Evolutionary conservation across 2,113 vertebrate genomes (phyloP).

Genomic region (Catharus fuscescens): DNA sequence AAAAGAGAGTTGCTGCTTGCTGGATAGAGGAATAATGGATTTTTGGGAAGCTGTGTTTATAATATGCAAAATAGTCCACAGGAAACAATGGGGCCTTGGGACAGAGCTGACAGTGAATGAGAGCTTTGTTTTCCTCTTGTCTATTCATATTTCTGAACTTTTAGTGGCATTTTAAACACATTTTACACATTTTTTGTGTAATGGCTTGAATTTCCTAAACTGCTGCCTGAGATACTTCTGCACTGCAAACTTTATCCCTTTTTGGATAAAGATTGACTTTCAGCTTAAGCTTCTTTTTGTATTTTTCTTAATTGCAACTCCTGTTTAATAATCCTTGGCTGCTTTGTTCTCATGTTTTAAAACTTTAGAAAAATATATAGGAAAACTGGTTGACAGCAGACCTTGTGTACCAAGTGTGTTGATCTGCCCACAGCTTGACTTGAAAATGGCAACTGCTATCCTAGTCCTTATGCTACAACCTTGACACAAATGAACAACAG

Average conservation of each 20-base stretch:
- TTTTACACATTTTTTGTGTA: conserved; percentile 26
- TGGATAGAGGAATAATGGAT: conserved; percentile 3
- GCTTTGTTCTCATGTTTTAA: neutral
- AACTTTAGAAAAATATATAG: neutral
- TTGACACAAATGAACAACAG: neutral
- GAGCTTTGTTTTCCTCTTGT: conserved; percentile 63
- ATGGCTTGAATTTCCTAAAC: neutral
- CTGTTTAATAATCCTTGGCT: neutral
- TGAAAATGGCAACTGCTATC: conserved; percentile 18
- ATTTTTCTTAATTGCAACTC: conserved; percentile 13
- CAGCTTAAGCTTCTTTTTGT: conserved; percentile 21
- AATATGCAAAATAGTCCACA: conserved; percentile 44
- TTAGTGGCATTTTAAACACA: conserved; percentile 41
- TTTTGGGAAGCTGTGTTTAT: conserved; percentile 53
- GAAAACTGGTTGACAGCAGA: neutral
- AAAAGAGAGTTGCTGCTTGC: neutral
- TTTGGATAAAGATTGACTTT: conserved; percentile 34
- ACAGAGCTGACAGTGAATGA: conserved; percentile 60
- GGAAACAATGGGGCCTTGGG: conserved; percentile 52
- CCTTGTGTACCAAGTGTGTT: rapidly evolving
- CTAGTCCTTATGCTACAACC: neutral
- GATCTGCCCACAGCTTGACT: neutral
- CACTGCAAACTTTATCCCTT: neutral
- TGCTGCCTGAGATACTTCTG: neutral
- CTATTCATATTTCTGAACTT: conserved; percentile 56